Conservation (phyloP, 2,113 vertebrate genomes). For the Cyanistes caeruleus region DNA sequence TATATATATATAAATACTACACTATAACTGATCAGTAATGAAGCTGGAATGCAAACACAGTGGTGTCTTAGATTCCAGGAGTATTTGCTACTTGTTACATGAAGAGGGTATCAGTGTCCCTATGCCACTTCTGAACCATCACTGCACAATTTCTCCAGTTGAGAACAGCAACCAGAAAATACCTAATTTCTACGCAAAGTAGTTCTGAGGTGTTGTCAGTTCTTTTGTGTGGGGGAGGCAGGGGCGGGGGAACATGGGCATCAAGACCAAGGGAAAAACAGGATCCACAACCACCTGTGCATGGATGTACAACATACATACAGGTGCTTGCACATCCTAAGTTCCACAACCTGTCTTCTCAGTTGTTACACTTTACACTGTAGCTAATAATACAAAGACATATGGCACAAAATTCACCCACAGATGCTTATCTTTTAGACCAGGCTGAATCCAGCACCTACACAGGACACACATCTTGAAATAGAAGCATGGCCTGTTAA, state of each 20-base stretch:
- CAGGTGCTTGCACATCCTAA: neutral
- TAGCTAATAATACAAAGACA: neutral
- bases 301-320: too few relatives aligned
- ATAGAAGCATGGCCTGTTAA: neutral
- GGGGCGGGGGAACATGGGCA: neutral
- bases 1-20: conserved; percentile 87
- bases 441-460: conserved; percentile 14
- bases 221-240: neutral
- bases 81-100: neutral
- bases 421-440: conserved; percentile 19
- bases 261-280: neutral
- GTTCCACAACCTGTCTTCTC: neutral
- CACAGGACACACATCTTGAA: neutral
- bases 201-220: conserved; percentile 16
- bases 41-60: conserved; percentile 61
- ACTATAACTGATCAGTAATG: conserved; percentile 70
- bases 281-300: neutral
- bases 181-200: neutral
- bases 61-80: conserved; percentile 31
- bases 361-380: neutral
- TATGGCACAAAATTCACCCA: conserved; percentile 75
- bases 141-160: neutral
- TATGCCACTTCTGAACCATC: neutral
- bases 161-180: neutral
- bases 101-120: conserved; percentile 8